These are phyloP conservation scores for Listronotus oregonensis DNA, from an alignment of 1,140 invertebrate species.

Conservation along the genomic window DNA sequence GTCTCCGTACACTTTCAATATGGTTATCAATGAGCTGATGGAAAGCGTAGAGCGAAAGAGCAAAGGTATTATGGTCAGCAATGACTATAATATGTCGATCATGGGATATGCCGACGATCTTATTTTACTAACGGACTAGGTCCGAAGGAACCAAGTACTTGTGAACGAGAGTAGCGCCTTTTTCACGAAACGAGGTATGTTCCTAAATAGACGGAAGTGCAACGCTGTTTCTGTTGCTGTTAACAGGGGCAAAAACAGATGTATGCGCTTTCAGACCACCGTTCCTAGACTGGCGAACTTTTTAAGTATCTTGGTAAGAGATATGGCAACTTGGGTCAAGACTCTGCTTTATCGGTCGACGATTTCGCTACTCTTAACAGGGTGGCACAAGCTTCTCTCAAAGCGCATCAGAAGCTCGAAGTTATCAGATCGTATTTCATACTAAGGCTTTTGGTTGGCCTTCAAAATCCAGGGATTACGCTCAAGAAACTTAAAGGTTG, in stretches of 20 bases:
- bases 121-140: conserved; percentile 5
- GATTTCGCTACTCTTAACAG: not conserved
- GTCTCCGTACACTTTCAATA: conserved; percentile 58
- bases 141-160: not conserved
- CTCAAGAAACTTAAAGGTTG: conserved; percentile 6
- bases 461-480: conserved; percentile 21
- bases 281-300: not conserved
- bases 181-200: conserved; percentile 3
- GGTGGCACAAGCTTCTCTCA: conserved; percentile 26
- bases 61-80: not conserved
- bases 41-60: not conserved
- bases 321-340: not conserved
- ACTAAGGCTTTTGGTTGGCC: not conserved
- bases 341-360: not conserved
- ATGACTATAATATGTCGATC: not conserved
- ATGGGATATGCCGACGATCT: conserved; percentile 26
- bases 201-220: not conserved
- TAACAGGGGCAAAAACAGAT: conserved; percentile 4
- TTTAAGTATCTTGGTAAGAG: conserved; percentile 17
- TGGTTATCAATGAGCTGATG: conserved; percentile 56
- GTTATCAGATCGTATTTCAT: conserved; percentile 27
- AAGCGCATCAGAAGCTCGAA: conserved; percentile 32
- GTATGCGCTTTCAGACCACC: not conserved
- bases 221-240: not conserved
- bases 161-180: not conserved